Evolutionary conservation across 1,140 invertebrate genomes (phyloP).

Genomic region (Wiebesia pumilae): DNA sequence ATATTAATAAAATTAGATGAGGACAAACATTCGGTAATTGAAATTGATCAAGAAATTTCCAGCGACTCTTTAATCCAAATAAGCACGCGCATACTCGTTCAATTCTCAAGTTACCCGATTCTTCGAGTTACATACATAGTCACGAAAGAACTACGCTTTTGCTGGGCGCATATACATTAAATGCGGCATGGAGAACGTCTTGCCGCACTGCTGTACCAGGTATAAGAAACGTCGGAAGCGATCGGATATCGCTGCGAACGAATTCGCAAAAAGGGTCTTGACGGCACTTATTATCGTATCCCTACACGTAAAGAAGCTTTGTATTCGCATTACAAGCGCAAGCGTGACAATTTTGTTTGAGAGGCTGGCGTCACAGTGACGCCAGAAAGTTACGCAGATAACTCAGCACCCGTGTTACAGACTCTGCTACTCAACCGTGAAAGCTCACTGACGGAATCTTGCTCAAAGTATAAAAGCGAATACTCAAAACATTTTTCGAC

Average conservation of each 20-base stretch:
- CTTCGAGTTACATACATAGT: too few species aligned
- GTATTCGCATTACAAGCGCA: neutral
- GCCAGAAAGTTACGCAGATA: neutral
- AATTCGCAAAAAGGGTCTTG: slow-evolving; percentile 11
- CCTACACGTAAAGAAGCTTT: neutral
- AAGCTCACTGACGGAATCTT: neutral
- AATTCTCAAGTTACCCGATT: slow-evolving; percentile 21
- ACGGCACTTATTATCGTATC: slow-evolving; percentile 5
- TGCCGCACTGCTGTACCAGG: neutral
- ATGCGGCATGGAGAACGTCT: neutral
- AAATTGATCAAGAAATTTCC: neutral
- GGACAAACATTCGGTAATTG: neutral
- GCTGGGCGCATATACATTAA: neutral
- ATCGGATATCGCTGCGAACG: slow-evolving; percentile 13
- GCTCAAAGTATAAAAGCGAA: neutral
- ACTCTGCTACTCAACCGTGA: neutral
- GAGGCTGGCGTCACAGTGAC: neutral
- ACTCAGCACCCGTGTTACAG: neutral
- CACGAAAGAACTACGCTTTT: neutral
- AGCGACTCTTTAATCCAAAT: neutral
- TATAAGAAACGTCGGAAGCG: neutral
- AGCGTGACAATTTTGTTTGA: neutral
- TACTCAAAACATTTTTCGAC: neutral
- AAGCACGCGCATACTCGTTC: neutral
- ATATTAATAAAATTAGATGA: neutral